These are phyloP conservation scores for Drosophila mimica DNA, from an alignment of 2,888 invertebrate species.

Conservation along the genomic window DNA sequence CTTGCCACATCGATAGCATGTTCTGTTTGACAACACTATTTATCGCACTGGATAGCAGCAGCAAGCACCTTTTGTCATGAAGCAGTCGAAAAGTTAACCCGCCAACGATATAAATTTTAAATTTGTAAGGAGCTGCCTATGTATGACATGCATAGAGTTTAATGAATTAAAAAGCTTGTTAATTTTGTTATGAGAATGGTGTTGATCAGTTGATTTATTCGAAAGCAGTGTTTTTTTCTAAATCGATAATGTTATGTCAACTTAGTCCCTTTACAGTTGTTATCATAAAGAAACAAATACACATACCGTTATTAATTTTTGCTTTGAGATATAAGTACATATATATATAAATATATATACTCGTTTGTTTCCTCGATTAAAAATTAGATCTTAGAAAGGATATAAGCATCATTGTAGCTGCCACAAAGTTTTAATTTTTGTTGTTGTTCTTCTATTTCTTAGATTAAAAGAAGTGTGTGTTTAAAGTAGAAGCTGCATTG, in stretches of 20 bases:
- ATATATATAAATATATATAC: conserved; percentile 31
- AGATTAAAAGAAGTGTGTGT: conserved; percentile 26
- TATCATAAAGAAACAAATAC: conserved; percentile 59
- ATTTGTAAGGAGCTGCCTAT: background rate
- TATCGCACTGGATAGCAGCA: conserved; percentile 6
- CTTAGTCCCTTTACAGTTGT: conserved; percentile 66
- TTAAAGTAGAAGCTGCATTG: conserved; percentile 43
- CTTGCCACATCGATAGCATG: conserved; percentile 21
- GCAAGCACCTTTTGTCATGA: conserved; percentile 38
- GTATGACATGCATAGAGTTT: background rate
- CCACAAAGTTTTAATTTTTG: conserved; percentile 57
- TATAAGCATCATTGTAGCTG: conserved; percentile 76
- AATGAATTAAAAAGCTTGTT: background rate
- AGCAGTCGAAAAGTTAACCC: background rate
- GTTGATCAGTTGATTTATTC: conserved; percentile 70
- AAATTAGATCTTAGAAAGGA: conserved; percentile 70
- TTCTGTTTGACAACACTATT: conserved; percentile 27
- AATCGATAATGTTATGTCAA: conserved; percentile 52
- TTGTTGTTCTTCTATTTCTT: conserved; percentile 40
- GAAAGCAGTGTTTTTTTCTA: conserved; percentile 60
- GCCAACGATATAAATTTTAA: conserved; percentile 8
- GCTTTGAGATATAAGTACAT: conserved; percentile 40
- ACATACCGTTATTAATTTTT: conserved; percentile 40
- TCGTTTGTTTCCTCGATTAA: conserved; percentile 50
- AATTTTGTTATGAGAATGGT: conserved; percentile 32